phyloP scores from a whole-genome alignment of 37 sponge, comb jelly and placozoan species.

The Hexactinellida sp. region DNA sequence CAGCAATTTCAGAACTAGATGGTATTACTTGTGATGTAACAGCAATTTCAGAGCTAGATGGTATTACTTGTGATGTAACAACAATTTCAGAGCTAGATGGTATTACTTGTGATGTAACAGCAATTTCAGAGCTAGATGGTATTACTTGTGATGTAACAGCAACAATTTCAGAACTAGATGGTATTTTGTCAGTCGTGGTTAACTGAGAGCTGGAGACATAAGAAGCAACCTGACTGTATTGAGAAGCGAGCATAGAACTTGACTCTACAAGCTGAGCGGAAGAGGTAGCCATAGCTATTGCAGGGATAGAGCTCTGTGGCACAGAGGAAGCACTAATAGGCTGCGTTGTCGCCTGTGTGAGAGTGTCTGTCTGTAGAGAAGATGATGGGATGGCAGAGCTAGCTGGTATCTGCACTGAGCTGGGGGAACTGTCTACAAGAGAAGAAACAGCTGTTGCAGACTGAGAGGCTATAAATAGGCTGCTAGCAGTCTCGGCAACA shows the following conservation, averaged over 20 bases:
- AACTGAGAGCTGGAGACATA: no score
- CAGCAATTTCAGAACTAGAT: neutral
- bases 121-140: no score
- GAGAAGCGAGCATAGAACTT: neutral
- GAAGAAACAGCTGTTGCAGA: neutral
- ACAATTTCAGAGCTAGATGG: no score
- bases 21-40: neutral
- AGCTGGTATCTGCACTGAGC: no score
- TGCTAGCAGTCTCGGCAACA: neutral
- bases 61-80: neutral
- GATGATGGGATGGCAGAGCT: neutral
- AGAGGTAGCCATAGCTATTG: neutral
- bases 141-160: no score
- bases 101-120: no score
- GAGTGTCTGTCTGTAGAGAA: neutral
- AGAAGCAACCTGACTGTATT: no score
- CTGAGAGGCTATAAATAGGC: neutral
- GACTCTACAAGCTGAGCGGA: neutral
- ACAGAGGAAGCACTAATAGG: neutral
- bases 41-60: neutral
- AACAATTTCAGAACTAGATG: no score
- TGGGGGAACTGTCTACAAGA: no score
- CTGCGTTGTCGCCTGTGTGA: neutral
- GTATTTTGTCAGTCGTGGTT: no score
- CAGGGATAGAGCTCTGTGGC: neutral